A percentile compares a stretch with the other conserved stretches of the same genome.
These are phyloP conservation scores for Sterna hirundo DNA, from an alignment of 2,113 vertebrate species.

Conservation along the genomic window DNA sequence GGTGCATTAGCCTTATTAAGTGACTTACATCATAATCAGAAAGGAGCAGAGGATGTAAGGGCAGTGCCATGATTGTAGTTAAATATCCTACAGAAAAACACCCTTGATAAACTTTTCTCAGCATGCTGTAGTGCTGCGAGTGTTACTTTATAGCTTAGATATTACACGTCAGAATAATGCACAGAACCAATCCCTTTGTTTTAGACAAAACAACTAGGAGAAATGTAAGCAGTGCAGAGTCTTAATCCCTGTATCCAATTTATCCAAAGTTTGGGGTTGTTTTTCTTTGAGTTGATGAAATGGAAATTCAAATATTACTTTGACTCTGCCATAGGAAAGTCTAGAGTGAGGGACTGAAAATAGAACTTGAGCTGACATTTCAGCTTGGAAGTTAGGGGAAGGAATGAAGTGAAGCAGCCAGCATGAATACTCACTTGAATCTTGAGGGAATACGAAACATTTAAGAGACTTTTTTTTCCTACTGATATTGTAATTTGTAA, in stretches of 20 bases:
- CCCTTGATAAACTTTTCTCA: not conserved
- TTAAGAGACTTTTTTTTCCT: not conserved
- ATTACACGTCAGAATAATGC: not conserved
- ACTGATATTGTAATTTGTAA: constrained; percentile 56
- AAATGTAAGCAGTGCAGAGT: not conserved
- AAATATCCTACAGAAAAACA: not conserved
- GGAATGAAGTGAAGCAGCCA: constrained; percentile 59
- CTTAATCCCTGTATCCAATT: not conserved
- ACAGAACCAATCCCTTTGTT: not conserved
- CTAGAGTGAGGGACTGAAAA: constrained; percentile 56
- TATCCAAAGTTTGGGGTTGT: not conserved
- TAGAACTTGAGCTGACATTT: constrained; percentile 60
- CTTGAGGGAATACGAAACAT: constrained; percentile 55
- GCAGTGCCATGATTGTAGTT: not conserved
- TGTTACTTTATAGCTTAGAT: not conserved
- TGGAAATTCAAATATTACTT: constrained; percentile 50
- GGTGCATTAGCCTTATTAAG: not conserved
- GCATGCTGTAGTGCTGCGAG: not conserved
- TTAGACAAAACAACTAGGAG: constrained; percentile 6
- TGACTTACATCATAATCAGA: not conserved
- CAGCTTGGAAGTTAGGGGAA: constrained; percentile 15
- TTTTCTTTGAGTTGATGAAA: constrained; percentile 29
- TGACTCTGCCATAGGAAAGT: constrained; percentile 20
- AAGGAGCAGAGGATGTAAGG: not conserved
- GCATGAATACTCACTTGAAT: constrained; percentile 28